Evolutionary conservation across 1,140 invertebrate species (phyloP).

Genomic region (Orius laevigatus): DNA sequence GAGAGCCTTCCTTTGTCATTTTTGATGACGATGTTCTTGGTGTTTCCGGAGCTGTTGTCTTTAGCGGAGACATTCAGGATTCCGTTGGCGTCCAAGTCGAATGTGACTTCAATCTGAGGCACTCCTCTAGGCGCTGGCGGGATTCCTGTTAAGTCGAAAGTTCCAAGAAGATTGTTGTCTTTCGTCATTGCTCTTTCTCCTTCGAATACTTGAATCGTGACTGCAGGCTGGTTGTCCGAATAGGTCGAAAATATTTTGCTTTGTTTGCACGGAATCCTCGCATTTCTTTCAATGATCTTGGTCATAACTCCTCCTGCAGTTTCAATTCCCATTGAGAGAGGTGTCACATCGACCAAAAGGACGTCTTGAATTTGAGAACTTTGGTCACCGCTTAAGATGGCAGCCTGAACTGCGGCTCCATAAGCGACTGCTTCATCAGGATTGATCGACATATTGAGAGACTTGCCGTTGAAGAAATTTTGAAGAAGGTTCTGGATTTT

Average conservation of each 20-base stretch:
- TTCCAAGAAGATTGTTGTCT: slow-evolving; percentile 62
- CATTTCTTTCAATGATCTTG: slow-evolving; percentile 43
- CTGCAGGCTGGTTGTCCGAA: slow-evolving; percentile 49
- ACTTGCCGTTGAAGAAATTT: slow-evolving; percentile 44
- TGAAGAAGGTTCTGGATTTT: slow-evolving; percentile 34
- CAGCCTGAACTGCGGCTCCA: slow-evolving; percentile 58
- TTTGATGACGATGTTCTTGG: slow-evolving; percentile 68
- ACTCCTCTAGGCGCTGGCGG: slow-evolving; percentile 67
- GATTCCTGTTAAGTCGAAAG: slow-evolving; percentile 59
- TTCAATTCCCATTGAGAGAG: slow-evolving; percentile 26
- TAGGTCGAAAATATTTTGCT: slow-evolving; percentile 44
- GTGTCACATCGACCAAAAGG: slow-evolving; percentile 34
- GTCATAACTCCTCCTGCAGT: slow-evolving; percentile 34
- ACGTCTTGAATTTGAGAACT: slow-evolving; percentile 32
- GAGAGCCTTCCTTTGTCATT: slow-evolving; percentile 84
- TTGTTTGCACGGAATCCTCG: slow-evolving; percentile 41
- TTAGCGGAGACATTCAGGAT: slow-evolving; percentile 64
- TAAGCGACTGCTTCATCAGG: slow-evolving; percentile 62
- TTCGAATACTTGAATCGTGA: slow-evolving; percentile 58
- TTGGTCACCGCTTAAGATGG: slow-evolving; percentile 48
- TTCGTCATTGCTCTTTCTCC: slow-evolving; percentile 67
- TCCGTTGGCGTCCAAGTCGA: slow-evolving; percentile 64
- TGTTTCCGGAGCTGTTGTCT: slow-evolving; percentile 58
- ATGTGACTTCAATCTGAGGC: slow-evolving; percentile 58
- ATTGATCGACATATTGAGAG: slow-evolving; percentile 51